Percentiles rank a stretch among this genome's conserved stretches.
Conservation (phyloP, 2,888 invertebrate genomes). For the Pachymerium ferrugineum region DNA sequence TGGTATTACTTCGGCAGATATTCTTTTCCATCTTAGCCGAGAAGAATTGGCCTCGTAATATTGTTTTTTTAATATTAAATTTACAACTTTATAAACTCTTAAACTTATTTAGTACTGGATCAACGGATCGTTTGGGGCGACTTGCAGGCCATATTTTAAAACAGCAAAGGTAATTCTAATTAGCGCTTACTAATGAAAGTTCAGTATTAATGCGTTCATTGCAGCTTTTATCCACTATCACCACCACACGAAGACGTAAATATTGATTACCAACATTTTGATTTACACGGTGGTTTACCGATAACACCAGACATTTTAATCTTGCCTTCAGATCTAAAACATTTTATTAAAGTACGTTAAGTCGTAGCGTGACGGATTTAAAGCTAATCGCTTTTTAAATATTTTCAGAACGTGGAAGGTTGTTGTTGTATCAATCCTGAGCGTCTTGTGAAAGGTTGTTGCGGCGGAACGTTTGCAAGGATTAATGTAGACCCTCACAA, state of each 20-base stretch:
- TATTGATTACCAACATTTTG: constrained; percentile 66
- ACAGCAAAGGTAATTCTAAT: constrained; percentile 57
- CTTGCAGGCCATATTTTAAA: constrained; percentile 66
- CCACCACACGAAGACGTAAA: constrained; percentile 63
- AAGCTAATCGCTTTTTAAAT: background rate
- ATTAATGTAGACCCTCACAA: constrained; percentile 44
- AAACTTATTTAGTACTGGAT: constrained; percentile 40
- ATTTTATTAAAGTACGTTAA: constrained; percentile 66
- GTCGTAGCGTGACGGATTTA: background rate
- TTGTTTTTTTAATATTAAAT: background rate
- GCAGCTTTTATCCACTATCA: constrained; percentile 70
- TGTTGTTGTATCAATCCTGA: constrained; percentile 83
- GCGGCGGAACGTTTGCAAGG: constrained; percentile 71
- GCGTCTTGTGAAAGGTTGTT: constrained; percentile 65
- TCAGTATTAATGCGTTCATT: constrained; percentile 35
- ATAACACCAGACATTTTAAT: constrained; percentile 73
- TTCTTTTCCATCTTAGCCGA: constrained; percentile 72
- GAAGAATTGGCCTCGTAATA: constrained; percentile 68
- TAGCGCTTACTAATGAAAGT: background rate
- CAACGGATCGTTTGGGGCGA: constrained; percentile 65
- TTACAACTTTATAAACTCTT: too few species aligned
- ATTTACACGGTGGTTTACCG: constrained; percentile 64
- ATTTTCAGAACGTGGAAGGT: constrained; percentile 62
- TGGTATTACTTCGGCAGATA: constrained; percentile 74
- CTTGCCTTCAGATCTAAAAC: constrained; percentile 75